Base-by-base conservation (phyloP, 2,888 invertebrate genomes). In the Coenonympha arcania region DNA sequence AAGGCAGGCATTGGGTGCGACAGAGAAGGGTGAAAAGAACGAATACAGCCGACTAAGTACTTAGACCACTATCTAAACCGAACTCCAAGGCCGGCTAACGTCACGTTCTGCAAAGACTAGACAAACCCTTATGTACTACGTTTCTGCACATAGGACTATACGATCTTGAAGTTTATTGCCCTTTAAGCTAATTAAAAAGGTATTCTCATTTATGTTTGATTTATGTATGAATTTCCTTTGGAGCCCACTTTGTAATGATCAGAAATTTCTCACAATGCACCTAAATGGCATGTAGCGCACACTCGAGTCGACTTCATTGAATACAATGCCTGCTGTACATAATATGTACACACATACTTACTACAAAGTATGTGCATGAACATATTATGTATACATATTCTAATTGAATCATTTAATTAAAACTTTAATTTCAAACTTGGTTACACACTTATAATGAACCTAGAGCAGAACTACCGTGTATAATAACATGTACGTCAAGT, bases 21-120 rank as follows among this genome's bases (percentile, higher is more conserved):
- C 62, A 75, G 78, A 73, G 84, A 85, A 54, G 61, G 59, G 52
- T 34, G 54, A 46, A 60, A 48, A 53, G 61, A 59, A 62, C 78
- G 79, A 77, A 59, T 54, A 59, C 50, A 60, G 60, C 57, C 83
- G 83, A 76, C 54, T n/a, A n/a, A n/a, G n/a, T n/a, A n/a, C n/a
- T 62, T 54, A 64, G 58, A 61, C 71, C 82, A 24, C 24, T 83
- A 81, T 56, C 62, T 59, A 66, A 60, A 64, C 73, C 83, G 82
- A 81, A 64, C 72, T 71, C 76, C 83, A 85, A 85, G 85, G 84
- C 82, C 83, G 80, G 65, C 70, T 69, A 67, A 68, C 78, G 82
- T 84, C 83, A 84, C 79, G 77, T 76, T 79, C 77, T 62, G 76
- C 78, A 71, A 71, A 76, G 75, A 75, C 79, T 78, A 81, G 83